Percentiles rank a stretch among this genome's conserved stretches.
phyloP scores from a whole-genome alignment of 35 echinoderm and acorn worm genomes.

The Chiridota heheva region DNA sequence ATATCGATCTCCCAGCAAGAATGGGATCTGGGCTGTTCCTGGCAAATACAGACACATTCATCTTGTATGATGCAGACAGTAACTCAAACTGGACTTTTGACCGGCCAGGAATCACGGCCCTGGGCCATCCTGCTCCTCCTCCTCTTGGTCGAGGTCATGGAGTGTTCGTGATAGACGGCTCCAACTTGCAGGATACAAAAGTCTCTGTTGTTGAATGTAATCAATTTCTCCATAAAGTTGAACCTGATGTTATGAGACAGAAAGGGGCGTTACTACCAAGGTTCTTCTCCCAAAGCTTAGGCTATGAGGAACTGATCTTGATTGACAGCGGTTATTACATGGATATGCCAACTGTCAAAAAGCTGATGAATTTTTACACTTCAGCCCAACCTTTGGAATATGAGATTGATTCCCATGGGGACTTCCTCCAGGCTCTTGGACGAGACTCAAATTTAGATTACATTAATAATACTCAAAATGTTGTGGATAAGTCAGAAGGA shows the following conservation, averaged over 20 bases:
- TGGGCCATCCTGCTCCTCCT: slow-evolving; percentile 79
- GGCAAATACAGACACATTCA: slow-evolving; percentile 69
- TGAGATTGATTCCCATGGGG: slow-evolving; percentile 92
- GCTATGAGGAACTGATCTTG: slow-evolving; percentile 56
- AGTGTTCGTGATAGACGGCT: slow-evolving; percentile 60
- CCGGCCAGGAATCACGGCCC: slow-evolving; percentile 75
- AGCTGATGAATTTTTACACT: slow-evolving; percentile 61
- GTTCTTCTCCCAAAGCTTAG: slow-evolving; percentile 6
- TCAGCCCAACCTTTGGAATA: slow-evolving; percentile 62
- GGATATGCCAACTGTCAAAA: slow-evolving; percentile 61
- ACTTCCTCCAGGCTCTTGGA: slow-evolving; percentile 89
- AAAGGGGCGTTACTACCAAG: slow-evolving; percentile 50
- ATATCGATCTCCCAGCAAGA: slow-evolving; percentile 85
- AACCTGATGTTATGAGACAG: slow-evolving; percentile 43
- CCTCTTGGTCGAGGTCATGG: slow-evolving; percentile 81
- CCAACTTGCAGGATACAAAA: neutral
- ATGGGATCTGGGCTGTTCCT: slow-evolving; percentile 85
- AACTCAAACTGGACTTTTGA: slow-evolving; percentile 64
- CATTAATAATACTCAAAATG: slow-evolving; percentile 79
- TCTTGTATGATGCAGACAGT: slow-evolving; percentile 54
- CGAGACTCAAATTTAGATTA: slow-evolving; percentile 45
- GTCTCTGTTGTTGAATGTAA: slow-evolving; percentile 57
- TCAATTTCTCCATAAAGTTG: slow-evolving; percentile 84
- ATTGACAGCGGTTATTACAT: slow-evolving; percentile 88
- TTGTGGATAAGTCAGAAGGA: slow-evolving; percentile 38